These are phyloP conservation scores for Xiphophorus couchianus DNA, from an alignment of 2,113 vertebrate genomes.

Conservation along the genomic window DNA sequence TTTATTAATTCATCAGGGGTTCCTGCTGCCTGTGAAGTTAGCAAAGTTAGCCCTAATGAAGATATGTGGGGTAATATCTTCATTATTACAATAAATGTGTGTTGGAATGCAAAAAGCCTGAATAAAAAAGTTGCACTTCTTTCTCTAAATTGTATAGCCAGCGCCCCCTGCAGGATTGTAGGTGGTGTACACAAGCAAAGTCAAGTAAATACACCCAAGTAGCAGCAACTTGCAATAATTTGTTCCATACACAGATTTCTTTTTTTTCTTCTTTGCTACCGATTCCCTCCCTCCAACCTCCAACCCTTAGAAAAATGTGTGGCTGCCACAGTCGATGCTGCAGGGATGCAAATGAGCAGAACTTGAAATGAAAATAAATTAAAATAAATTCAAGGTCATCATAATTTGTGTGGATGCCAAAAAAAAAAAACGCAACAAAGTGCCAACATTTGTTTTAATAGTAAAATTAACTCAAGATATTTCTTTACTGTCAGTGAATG, in stretches of 20 bases:
- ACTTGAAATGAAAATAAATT: slow-evolving; percentile 14
- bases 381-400: background rate
- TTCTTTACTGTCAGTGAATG: slow-evolving; percentile 30
- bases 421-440: slow-evolving; percentile 65
- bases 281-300: no score
- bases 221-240: slow-evolving; percentile 14
- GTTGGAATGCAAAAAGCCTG: slow-evolving; percentile 27
- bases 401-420: slow-evolving; percentile 56
- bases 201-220: slow-evolving; percentile 42
- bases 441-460: slow-evolving; percentile 63
- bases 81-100: slow-evolving; percentile 28
- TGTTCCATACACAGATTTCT: slow-evolving; percentile 3
- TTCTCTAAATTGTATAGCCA: slow-evolving; percentile 36
- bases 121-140: slow-evolving; percentile 44
- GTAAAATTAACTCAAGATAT: slow-evolving; percentile 33
- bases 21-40: slow-evolving; percentile 13
- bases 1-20: slow-evolving; percentile 15
- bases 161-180: slow-evolving; percentile 56
- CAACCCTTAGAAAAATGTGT: background rate
- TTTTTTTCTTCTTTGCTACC: background rate
- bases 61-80: slow-evolving; percentile 27
- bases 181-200: slow-evolving; percentile 42
- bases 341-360: slow-evolving; percentile 7
- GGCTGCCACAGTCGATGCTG: slow-evolving; percentile 5
- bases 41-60: slow-evolving; percentile 4